Percentiles rank a stretch among this genome's conserved stretches.
These are phyloP conservation scores for Oxyteleia sp. DNA, from an alignment of 2,888 invertebrate species.

Conservation along the genomic window DNA sequence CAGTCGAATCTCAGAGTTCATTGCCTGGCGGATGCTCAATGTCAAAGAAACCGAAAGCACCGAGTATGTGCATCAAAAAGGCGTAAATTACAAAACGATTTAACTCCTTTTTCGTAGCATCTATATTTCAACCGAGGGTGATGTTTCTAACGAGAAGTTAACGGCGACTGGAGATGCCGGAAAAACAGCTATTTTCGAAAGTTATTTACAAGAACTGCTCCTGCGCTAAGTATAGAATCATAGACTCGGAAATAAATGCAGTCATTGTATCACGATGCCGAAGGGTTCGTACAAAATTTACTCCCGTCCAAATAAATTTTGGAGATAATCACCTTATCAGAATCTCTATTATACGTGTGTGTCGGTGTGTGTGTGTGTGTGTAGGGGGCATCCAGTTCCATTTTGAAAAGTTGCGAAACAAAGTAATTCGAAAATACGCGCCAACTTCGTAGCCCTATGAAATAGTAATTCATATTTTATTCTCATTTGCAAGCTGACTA, in stretches of 20 bases:
- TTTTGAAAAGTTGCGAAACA: conserved; percentile 35
- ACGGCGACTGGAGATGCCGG: conserved; percentile 1
- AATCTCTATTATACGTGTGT: too few relatives aligned
- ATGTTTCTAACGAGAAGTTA: conserved; percentile 34
- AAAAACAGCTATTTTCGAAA: conserved; percentile 22
- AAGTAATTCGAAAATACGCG: conserved; percentile 31
- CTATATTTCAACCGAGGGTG: conserved; percentile 23
- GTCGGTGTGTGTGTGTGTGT: too few relatives aligned
- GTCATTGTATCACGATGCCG: neutral
- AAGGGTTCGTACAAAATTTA: too few relatives aligned
- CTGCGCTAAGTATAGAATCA: conserved; percentile 23
- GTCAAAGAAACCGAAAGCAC: conserved; percentile 14
- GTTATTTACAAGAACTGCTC: conserved; percentile 9
- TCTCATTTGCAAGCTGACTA: conserved; percentile 48
- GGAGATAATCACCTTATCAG: too few relatives aligned
- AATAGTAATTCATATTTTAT: conserved; percentile 54
- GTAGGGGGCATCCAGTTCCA: neutral
- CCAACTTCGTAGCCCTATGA: conserved; percentile 26
- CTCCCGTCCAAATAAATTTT: too few relatives aligned
- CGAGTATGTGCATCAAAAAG: conserved; percentile 19
- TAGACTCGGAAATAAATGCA: conserved; percentile 13
- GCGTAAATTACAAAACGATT: conserved; percentile 36
- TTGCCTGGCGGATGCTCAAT: conserved; percentile 1
- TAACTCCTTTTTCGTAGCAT: conserved; percentile 23
- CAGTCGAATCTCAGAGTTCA: too few relatives aligned